Base-by-base conservation (phyloP, 2,888 invertebrate species). In the Sarcophaga subvicina region DNA sequence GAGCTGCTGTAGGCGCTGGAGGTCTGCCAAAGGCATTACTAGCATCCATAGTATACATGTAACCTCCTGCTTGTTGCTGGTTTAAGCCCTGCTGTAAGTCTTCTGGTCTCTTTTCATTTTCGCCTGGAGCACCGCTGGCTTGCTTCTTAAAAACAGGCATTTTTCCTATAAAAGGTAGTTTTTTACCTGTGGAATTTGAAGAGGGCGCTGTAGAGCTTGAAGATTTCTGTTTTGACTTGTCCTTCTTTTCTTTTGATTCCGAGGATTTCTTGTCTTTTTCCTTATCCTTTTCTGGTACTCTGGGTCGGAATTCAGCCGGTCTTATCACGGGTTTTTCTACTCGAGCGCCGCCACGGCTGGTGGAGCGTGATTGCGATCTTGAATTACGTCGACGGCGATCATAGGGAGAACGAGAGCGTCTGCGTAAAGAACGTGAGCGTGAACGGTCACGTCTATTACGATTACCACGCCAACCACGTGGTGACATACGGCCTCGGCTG, bases 121-220 rank as follows among this genome's bases (percentile, higher is more conserved):
- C 87, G 14, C 79, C 88, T 3, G 79, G 63, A 10, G 89, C 83
- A 8, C 88, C 11, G 66, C 80, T 81, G 0, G 94, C 90, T 47
- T 94, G 94, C 77, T 95, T 94, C 84, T 94, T 95, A 27, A 96
- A 97, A 14, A 97, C 95, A 0, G 97, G 97, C 96, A 97, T 96
- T 92, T 97, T 95, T 88, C 97, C 98, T 88, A 97, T 97, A 90
- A 97, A 97, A 0, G 97, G 97, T 91, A 97, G 94, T 92, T 97
- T 97, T 87, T 96, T 96, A 88, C 96, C 95, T 0, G 78, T 54
- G 8, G 80, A 22, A 25, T 88, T 75, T 14, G 83, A 66, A 47
- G 80, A 90, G 47, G 85, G 3, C 86, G 89, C 69, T n/a, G 88
- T 59, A 10, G 92, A 84, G 54, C 89, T 90, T 84, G 91, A 91